Evolutionary conservation across 2,797 vertebrate genomes (phyloP), one percentile per base, ranked within the genome.

Genomic region (Calcarius lapponicus): DNA sequence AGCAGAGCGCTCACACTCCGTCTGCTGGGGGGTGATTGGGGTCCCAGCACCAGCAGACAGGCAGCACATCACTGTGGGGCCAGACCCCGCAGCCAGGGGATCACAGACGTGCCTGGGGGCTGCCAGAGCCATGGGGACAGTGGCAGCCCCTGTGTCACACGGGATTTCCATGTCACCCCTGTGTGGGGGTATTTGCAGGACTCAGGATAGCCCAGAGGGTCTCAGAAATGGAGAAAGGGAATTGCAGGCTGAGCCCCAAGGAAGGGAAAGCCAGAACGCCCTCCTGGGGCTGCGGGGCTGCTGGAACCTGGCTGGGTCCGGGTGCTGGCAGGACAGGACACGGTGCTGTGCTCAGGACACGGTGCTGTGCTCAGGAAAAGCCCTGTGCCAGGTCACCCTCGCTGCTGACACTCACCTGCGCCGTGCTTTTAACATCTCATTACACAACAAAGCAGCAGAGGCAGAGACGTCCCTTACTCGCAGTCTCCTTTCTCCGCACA

Each of bases 41-140:
- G 22, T 34, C 61, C 17, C 43, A 19, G 38, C 16, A 10, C 7
- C 86, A 25, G 16, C 47, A 74, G 31, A 4, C 10, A 13, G 53
- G 64, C 47, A 48, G 79, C 58, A 66, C 60, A 29, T 2, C 0
- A 0, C 50, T 0, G 0, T 8, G 29, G 70, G 75, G 42, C 25
- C 57, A 16, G 73, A 43, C 6, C 61, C 31, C 61, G 2, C 9
- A 8, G 66, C 58, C 40, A 8, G 0, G 0, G 5, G 25, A 1
- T 6, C 22, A 4, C 17, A 16, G 34, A 17, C 4, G 1, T 2
- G 3, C 7, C 14, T 15, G 53, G 31, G 43, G 40, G 38, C 50
- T 8, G 0, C 50, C 26, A 38, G 51, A 47, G 48, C 64, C 36
- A 16, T 0, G 2, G 47, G 70, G 58, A n/a, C 34, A 17, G 29